These are phyloP conservation scores for Syncerus caffer DNA, from an alignment of 2,797 vertebrate species.

Conservation along the genomic window DNA sequence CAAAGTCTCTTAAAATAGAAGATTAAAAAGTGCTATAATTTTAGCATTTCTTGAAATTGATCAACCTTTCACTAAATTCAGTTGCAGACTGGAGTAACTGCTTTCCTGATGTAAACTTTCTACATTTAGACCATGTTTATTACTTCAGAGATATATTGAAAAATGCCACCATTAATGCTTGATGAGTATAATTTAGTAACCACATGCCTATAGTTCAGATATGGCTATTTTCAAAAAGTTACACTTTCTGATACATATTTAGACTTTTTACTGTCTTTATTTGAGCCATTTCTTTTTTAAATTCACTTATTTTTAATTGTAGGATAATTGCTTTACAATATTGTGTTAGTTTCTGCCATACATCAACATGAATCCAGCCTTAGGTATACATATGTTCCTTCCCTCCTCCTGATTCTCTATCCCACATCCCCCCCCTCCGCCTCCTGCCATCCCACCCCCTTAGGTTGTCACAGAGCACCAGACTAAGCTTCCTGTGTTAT, in stretches of 20 bases:
- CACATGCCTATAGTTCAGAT: not conserved
- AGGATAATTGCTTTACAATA: not conserved
- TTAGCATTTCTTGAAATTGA: not conserved
- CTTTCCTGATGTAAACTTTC: not conserved
- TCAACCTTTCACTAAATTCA: conserved; percentile 19
- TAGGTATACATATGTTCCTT: not conserved
- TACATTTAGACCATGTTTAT: not conserved
- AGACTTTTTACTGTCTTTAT: not conserved
- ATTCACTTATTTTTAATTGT: not conserved
- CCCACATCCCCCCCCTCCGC: rapidly evolving
- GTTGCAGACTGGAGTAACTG: not conserved
- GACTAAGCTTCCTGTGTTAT: not conserved
- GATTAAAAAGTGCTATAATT: not conserved
- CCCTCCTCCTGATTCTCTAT: not conserved
- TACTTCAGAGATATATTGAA: not conserved
- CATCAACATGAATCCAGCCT: not conserved
- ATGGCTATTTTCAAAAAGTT: not conserved
- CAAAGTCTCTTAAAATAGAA: not conserved
- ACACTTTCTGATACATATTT: not conserved
- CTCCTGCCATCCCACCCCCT: not conserved
- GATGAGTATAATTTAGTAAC: not conserved
- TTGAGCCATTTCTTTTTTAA: not conserved
- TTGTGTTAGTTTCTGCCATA: not conserved
- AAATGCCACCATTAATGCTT: not conserved
- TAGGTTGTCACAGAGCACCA: not conserved